phyloP scores from a whole-genome alignment of 2,113 vertebrate species.

The Synchiropus splendidus region DNA sequence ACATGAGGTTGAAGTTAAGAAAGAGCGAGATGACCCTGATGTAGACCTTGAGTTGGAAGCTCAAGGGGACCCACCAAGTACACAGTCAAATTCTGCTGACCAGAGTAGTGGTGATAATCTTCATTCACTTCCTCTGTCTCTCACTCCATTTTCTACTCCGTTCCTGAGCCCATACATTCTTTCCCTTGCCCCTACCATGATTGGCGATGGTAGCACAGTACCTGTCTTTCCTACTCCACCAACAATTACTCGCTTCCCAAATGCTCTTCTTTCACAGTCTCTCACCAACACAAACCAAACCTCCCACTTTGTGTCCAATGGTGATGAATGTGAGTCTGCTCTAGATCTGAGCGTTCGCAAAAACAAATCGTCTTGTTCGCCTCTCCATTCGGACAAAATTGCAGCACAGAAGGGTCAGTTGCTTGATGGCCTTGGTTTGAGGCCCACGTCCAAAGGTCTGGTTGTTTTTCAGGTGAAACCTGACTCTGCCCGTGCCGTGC shows the following conservation, averaged over 20 bases:
- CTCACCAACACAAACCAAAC: conserved; percentile 45
- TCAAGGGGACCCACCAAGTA: conserved; percentile 63
- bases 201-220: conserved; percentile 53
- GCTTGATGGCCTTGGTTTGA: conserved; percentile 65
- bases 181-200: conserved; percentile 56
- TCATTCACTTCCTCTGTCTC: conserved; percentile 62
- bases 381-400: conserved; percentile 37
- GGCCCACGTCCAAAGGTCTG: conserved; percentile 62
- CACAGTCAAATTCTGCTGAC: conserved; percentile 40
- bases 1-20: conserved; percentile 58
- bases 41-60: conserved; percentile 67
- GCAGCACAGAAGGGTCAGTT: conserved; percentile 61
- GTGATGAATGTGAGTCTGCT: conserved; percentile 61
- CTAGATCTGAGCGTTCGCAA: conserved; percentile 71
- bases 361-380: conserved; percentile 46
- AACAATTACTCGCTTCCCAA: conserved; percentile 51
- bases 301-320: conserved; percentile 55
- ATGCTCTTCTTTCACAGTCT: conserved; percentile 47
- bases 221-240: conserved; percentile 52
- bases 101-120: conserved; percentile 44
- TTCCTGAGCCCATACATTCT: conserved; percentile 67
- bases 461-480: conserved; percentile 70
- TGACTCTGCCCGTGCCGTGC: conserved; percentile 38
- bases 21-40: conserved; percentile 59
- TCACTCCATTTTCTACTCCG: conserved; percentile 59